Percentiles rank a stretch among this genome's conserved stretches.
phyloP scores from a whole-genome alignment of 1,140 invertebrate genomes.

The Caenorhabditis inopinata region DNA sequence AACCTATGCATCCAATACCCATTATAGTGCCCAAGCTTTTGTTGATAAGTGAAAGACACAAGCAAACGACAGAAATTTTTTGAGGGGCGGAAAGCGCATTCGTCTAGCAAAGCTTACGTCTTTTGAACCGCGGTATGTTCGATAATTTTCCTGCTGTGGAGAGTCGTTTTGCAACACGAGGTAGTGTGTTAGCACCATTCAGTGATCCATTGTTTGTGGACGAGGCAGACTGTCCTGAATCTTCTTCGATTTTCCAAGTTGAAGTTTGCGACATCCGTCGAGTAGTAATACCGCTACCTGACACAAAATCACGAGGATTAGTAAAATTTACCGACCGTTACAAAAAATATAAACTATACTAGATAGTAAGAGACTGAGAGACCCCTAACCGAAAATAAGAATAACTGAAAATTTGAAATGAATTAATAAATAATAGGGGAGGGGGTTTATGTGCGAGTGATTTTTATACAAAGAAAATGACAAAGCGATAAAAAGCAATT shows the following conservation, averaged over 20 bases:
- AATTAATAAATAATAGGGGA: no score
- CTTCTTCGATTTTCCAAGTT: background rate
- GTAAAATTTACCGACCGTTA: no score
- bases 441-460: no score
- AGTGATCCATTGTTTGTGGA: background rate
- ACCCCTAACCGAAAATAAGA: no score
- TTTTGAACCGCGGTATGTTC: conserved; percentile 7
- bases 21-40: background rate
- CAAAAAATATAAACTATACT: no score
- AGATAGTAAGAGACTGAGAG: no score
- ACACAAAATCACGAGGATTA: background rate
- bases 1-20: no score
- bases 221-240: no score
- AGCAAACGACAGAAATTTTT: background rate
- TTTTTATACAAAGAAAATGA: no score
- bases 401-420: no score
- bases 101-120: conserved; percentile 27
- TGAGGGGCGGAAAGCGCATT: no score
- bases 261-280: background rate
- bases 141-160: background rate
- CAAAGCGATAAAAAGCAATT: background rate
- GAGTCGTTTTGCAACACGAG: background rate
- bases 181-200: background rate
- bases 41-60: background rate
- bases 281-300: background rate